Conservation (phyloP, 2,113 vertebrate genomes). For the Actenoides hombroni region DNA sequence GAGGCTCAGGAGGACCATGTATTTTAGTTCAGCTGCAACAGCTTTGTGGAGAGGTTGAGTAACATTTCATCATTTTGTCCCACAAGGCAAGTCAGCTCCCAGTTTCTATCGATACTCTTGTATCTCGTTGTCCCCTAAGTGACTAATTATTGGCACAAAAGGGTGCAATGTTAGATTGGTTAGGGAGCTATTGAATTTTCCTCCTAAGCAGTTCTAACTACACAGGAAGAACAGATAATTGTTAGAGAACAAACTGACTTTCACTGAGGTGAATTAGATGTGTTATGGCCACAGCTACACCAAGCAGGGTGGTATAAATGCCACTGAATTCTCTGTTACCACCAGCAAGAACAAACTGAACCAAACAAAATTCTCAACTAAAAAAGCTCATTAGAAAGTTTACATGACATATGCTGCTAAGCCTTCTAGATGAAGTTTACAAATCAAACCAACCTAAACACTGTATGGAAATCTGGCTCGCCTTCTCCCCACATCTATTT, state of each 20-base stretch:
- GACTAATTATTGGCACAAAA: neutral
- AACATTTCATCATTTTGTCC: neutral
- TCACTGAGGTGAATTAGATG: neutral
- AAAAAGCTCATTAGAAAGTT: neutral
- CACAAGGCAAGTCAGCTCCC: neutral
- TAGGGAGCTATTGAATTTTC: constrained; percentile 7
- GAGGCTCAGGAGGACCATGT: neutral
- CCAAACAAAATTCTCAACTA: neutral
- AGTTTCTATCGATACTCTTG: neutral
- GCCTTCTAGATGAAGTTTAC: neutral
- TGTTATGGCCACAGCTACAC: neutral
- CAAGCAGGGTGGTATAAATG: neutral
- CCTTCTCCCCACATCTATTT: neutral
- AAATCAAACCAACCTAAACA: neutral
- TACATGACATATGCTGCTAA: neutral
- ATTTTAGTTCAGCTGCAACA: neutral
- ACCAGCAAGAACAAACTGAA: neutral
- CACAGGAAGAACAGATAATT: neutral
- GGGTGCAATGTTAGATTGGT: neutral
- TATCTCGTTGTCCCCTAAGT: neutral
- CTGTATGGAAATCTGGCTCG: neutral
- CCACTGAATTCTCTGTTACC: neutral
- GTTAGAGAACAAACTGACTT: neutral
- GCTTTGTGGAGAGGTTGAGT: neutral
- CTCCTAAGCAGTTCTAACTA: neutral